phyloP scores from a whole-genome alignment of 2,113 vertebrate genomes.

The Xiphophorus hellerii region DNA sequence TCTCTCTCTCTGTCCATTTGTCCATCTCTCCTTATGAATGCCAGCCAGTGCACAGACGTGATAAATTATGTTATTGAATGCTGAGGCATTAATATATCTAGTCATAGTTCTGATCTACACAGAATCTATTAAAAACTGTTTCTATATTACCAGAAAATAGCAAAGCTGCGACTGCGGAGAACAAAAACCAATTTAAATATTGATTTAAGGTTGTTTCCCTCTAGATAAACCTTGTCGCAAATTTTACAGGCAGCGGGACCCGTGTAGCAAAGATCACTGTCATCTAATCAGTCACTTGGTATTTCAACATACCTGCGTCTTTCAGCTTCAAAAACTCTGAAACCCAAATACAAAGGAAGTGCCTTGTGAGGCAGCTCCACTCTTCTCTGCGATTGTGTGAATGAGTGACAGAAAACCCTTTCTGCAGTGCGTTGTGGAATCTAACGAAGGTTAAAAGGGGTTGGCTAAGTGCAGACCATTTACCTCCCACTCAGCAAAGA shows the following conservation, averaged over 20 bases:
- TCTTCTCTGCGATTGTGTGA: background rate
- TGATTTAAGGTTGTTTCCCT: too few species aligned
- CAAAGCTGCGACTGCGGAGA: background rate
- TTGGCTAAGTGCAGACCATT: background rate
- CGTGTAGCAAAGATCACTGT: background rate
- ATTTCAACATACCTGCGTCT: background rate
- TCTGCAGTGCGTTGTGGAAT: background rate
- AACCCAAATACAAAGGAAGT: background rate
- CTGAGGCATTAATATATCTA: background rate
- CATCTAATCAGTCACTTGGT: background rate
- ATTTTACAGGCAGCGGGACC: too few species aligned
- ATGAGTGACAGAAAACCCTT: background rate
- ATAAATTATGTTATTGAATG: background rate
- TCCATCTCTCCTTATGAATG: too few species aligned
- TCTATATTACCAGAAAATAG: background rate
- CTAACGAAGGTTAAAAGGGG: background rate
- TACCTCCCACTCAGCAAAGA: background rate
- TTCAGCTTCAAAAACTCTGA: background rate
- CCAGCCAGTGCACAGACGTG: background rate
- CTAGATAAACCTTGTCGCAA: background rate
- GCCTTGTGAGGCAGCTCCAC: background rate
- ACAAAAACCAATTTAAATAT: background rate
- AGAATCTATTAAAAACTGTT: slow-evolving; percentile 1
- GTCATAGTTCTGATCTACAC: background rate
- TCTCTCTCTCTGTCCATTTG: too few species aligned